Conservation (phyloP, 2,113 vertebrate genomes). For the Ailurus styani region DNA sequence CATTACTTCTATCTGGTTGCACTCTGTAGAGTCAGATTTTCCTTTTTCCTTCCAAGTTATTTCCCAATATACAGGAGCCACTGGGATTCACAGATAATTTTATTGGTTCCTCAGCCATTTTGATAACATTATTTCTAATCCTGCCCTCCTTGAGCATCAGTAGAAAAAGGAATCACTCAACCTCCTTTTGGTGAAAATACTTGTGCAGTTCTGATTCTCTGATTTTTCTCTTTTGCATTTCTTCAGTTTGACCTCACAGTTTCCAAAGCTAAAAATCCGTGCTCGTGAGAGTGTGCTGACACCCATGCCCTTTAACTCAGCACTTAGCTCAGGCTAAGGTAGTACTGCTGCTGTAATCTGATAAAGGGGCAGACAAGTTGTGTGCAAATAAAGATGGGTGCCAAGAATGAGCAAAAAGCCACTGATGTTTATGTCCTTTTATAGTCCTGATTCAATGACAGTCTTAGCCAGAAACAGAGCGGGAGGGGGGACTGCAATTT, state of each 20-base stretch:
- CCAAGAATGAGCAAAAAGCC: conserved; percentile 68
- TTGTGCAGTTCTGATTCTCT: neutral
- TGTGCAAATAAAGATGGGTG: conserved; percentile 64
- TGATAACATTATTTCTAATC: neutral
- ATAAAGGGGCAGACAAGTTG: conserved; percentile 59
- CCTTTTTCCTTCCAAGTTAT: neutral
- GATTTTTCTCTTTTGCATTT: neutral
- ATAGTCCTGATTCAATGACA: conserved; percentile 61
- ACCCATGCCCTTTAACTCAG: conserved; percentile 68
- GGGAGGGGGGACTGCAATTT: neutral
- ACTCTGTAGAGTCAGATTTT: neutral
- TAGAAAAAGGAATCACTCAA: neutral
- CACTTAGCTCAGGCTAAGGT: conserved; percentile 38
- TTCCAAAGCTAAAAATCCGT: conserved; percentile 30
- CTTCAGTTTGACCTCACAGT: neutral
- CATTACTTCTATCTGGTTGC: neutral
- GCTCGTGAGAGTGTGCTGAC: neutral
- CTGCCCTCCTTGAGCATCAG: neutral
- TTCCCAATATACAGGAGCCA: neutral
- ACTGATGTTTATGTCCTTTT: conserved; percentile 71
- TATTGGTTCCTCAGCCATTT: neutral
- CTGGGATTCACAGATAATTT: neutral
- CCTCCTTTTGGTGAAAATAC: conserved; percentile 20
- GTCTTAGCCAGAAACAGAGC: conserved; percentile 11
- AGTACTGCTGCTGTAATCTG: conserved; percentile 49